These are phyloP conservation scores for Ictalurus furcatus DNA, from an alignment of 2,113 vertebrate genomes.

Conservation along the genomic window DNA sequence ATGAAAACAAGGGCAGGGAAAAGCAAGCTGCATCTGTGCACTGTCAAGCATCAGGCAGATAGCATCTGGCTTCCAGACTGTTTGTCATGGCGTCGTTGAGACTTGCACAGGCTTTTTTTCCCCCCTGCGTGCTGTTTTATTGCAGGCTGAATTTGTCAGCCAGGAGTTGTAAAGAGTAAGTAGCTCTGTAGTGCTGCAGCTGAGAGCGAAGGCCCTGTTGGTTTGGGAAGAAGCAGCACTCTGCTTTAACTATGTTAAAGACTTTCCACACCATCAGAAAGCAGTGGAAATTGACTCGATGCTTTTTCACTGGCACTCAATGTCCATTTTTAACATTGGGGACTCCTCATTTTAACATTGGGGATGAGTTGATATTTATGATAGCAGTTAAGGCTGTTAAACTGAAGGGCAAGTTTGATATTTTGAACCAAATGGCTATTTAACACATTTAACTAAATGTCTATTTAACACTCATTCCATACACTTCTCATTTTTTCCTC, in stretches of 20 bases:
- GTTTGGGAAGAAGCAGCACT: slow-evolving; percentile 7
- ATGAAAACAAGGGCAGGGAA: slow-evolving; percentile 21
- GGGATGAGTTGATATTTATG: slow-evolving; percentile 37
- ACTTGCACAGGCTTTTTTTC: not conserved
- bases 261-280: slow-evolving; percentile 27
- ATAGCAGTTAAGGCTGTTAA: slow-evolving; percentile 12
- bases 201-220: slow-evolving; percentile 23
- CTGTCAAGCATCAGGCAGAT: slow-evolving; percentile 37
- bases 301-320: slow-evolving; percentile 29
- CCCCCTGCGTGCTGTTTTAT: slow-evolving; percentile 51
- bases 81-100: slow-evolving; percentile 43
- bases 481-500: not conserved
- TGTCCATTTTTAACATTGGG: slow-evolving; percentile 30
- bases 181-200: slow-evolving; percentile 35
- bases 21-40: slow-evolving; percentile 38
- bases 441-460: not conserved
- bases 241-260: slow-evolving; percentile 45
- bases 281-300: slow-evolving; percentile 36
- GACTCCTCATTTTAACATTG: slow-evolving; percentile 24
- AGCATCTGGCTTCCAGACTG: slow-evolving; percentile 49
- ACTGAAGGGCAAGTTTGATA: slow-evolving; percentile 18
- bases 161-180: slow-evolving; percentile 49
- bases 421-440: slow-evolving; percentile 18
- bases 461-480: not conserved
- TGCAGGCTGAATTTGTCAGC: slow-evolving; percentile 48